Percentiles rank a stretch among this genome's conserved stretches.
Evolutionary conservation across 2,113 vertebrate species (phyloP).

Genomic region (Sprattus sprattus): DNA sequence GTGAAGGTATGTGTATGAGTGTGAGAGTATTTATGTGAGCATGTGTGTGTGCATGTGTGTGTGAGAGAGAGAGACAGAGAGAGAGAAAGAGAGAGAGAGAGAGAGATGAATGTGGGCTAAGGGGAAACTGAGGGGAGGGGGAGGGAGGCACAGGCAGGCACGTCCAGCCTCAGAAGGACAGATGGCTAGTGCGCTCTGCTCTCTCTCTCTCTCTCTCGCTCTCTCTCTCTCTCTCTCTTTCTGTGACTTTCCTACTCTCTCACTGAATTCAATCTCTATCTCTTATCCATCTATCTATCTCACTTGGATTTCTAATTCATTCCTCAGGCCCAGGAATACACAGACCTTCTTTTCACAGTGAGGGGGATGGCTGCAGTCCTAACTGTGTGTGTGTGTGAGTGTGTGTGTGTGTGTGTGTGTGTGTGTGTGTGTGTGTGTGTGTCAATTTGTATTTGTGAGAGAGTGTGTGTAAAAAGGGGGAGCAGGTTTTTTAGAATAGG

Average conservation of each 20-base stretch:
- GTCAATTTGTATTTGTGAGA: constrained; percentile 49
- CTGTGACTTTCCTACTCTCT: constrained; percentile 43
- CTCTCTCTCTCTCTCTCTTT: constrained; percentile 27
- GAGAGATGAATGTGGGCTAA: background rate
- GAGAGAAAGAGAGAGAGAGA: background rate
- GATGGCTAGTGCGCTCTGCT: constrained; percentile 24
- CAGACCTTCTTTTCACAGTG: constrained; percentile 67
- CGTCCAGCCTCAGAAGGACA: constrained; percentile 13
- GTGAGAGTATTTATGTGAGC: background rate
- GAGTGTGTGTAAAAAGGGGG: constrained; percentile 55
- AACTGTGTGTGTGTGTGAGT: constrained; percentile 52
- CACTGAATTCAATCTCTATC: constrained; percentile 31
- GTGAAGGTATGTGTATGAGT: background rate
- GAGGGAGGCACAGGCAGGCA: constrained; percentile 15
- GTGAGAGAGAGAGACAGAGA: background rate
- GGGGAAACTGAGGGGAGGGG: constrained; percentile 3
- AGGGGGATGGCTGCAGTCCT: constrained; percentile 66
- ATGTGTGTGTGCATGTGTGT: background rate
- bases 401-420: constrained; percentile 60
- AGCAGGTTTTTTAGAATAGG: constrained; percentile 55
- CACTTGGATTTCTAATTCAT: constrained; percentile 77
- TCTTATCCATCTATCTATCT: constrained; percentile 52
- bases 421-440: background rate
- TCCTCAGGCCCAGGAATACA: constrained; percentile 73
- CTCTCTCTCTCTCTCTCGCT: background rate